Evolutionary conservation across 37 sponge, comb jelly and placozoan genomes (phyloP).

Genomic region (Dysidea cf. avara): DNA sequence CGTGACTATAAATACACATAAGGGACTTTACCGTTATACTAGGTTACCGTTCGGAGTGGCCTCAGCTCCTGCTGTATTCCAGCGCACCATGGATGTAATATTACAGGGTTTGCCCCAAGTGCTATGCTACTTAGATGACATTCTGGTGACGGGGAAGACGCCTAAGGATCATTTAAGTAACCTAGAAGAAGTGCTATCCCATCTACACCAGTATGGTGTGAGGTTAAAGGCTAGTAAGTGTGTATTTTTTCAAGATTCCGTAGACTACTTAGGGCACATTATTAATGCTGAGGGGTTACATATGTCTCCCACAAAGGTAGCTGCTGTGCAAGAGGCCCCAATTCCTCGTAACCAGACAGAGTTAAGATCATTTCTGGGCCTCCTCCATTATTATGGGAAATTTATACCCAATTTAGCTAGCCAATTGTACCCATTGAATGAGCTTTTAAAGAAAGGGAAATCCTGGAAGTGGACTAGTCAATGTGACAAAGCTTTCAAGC

Average conservation of each 20-base stretch:
- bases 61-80: slow-evolving; percentile 3
- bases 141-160: neutral
- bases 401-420: neutral
- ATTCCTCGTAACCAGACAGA: neutral
- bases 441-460: too few species aligned
- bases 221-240: slow-evolving; percentile 1
- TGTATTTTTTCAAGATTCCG: neutral
- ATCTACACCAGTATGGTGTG: neutral
- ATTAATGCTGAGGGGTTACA: slow-evolving; percentile 3
- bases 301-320: neutral
- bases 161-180: neutral
- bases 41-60: slow-evolving; percentile 5
- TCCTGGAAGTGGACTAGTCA: too few species aligned
- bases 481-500: too few species aligned
- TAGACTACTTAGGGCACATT: slow-evolving; percentile 13
- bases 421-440: neutral
- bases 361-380: slow-evolving; percentile 5
- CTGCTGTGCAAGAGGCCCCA: neutral
- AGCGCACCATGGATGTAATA: neutral
- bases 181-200: neutral
- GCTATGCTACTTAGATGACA: neutral
- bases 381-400: slow-evolving; percentile 6
- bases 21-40: slow-evolving; percentile 27
- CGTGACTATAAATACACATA: slow-evolving; percentile 53
- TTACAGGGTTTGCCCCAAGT: slow-evolving; percentile 5